phyloP scores from a whole-genome alignment of 2,797 vertebrate species.

The Ptychobarbus kaznakovi region DNA sequence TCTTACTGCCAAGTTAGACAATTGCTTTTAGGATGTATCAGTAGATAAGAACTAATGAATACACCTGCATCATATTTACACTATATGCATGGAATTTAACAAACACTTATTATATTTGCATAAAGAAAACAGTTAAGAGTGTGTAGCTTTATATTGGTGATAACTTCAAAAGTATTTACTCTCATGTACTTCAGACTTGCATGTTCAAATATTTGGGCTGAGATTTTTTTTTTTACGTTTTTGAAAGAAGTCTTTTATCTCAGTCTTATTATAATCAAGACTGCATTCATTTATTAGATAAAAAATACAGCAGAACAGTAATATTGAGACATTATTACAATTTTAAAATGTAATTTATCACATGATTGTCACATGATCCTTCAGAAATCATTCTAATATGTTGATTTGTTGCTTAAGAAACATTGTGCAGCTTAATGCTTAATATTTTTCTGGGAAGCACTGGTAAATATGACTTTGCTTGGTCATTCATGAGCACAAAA shows the following conservation, averaged over 20 bases:
- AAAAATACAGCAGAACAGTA: not conserved
- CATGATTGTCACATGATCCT: not conserved
- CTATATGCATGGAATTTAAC: not conserved
- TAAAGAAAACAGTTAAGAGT: conserved; percentile 4
- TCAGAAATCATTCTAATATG: not conserved
- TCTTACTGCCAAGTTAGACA: not conserved
- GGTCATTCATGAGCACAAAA: not conserved
- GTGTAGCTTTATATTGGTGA: not conserved
- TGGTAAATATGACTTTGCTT: not conserved
- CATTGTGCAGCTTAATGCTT: not conserved
- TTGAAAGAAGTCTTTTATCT: not conserved
- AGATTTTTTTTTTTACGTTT: not conserved
- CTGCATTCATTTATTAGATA: not conserved
- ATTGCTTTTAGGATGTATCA: not conserved
- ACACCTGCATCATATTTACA: not conserved
- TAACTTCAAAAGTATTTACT: not conserved
- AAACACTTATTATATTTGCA: not conserved
- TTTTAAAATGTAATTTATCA: not conserved
- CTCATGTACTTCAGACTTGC: not conserved
- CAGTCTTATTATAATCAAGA: not conserved
- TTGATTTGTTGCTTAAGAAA: not conserved
- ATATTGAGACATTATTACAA: not conserved
- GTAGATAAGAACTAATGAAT: not conserved
- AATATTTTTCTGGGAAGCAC: not conserved
- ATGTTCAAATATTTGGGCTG: not conserved